Conservation (phyloP, 2,113 vertebrate species). For the Amphiprion ocellaris region DNA sequence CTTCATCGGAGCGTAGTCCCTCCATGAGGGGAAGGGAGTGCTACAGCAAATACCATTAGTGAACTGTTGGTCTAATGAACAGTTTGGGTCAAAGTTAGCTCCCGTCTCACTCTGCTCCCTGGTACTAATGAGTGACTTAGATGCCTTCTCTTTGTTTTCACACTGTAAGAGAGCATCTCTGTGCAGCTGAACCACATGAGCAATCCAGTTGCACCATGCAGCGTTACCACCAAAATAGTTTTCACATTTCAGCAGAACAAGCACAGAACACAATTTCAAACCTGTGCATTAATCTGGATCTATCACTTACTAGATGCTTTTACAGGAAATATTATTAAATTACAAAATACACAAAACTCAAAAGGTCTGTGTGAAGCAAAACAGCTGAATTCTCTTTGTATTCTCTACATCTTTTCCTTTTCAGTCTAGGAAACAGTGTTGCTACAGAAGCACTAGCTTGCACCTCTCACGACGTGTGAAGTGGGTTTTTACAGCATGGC, state of each 20-base stretch:
- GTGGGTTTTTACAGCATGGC: slow-evolving; percentile 71
- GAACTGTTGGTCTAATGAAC: slow-evolving; percentile 77
- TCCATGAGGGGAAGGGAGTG: slow-evolving; percentile 56
- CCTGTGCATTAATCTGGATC: neutral
- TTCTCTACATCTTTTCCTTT: neutral
- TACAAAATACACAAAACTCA: neutral
- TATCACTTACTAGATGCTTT: neutral
- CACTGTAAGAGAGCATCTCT: slow-evolving; percentile 27
- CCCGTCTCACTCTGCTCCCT: slow-evolving; percentile 55
- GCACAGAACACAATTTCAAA: neutral
- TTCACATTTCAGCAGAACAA: slow-evolving; percentile 21
- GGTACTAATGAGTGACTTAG: slow-evolving; percentile 63
- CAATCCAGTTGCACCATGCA: neutral
- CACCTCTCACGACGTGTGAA: slow-evolving; percentile 71
- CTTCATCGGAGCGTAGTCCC: slow-evolving; percentile 66
- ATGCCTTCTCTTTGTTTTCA: slow-evolving; percentile 54
- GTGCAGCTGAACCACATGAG: slow-evolving; percentile 33
- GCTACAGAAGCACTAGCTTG: slow-evolving; percentile 42
- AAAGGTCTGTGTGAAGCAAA: neutral
- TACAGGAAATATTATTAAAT: neutral
- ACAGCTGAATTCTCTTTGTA: neutral
- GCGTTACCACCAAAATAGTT: neutral
- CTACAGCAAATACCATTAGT: slow-evolving; percentile 81
- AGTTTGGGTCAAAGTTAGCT: slow-evolving; percentile 63
- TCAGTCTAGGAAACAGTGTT: slow-evolving; percentile 1